A percentile compares a stretch with the other conserved stretches of the same genome.
Conservation (phyloP, 2,113 vertebrate species). For the Halcyon senegalensis region DNA sequence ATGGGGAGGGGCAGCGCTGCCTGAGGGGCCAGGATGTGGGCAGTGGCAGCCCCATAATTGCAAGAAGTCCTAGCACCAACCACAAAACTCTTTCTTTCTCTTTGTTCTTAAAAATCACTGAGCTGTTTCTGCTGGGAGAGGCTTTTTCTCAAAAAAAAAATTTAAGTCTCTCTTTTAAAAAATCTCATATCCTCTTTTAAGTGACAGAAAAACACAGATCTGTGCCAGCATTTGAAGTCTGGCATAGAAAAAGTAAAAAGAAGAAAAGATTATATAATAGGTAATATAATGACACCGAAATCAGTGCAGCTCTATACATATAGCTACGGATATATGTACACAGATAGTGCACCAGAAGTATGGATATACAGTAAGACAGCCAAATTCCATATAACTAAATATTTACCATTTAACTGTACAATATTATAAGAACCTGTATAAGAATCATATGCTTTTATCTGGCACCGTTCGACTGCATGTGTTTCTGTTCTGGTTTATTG, state of each 20-base stretch:
- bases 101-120: neutral
- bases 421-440: neutral
- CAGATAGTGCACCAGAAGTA: neutral
- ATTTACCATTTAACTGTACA: neutral
- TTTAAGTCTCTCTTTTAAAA: neutral
- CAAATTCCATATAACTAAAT: neutral
- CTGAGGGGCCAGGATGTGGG: rapidly evolving
- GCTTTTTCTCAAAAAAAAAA: neutral
- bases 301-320: neutral
- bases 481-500: constrained; percentile 74
- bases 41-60: neutral
- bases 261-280: neutral
- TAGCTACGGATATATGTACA: neutral
- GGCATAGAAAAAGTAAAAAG: neutral
- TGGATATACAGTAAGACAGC: neutral
- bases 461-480: constrained; percentile 54
- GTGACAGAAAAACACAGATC: neutral
- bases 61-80: neutral
- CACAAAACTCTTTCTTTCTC: neutral
- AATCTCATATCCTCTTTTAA: neutral
- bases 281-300: neutral
- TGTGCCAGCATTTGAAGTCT: neutral
- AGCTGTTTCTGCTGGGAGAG: neutral
- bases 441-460: constrained; percentile 10
- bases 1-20: neutral